Conservation (phyloP, 2,797 vertebrate genomes). For the Holocentrus rufus region DNA sequence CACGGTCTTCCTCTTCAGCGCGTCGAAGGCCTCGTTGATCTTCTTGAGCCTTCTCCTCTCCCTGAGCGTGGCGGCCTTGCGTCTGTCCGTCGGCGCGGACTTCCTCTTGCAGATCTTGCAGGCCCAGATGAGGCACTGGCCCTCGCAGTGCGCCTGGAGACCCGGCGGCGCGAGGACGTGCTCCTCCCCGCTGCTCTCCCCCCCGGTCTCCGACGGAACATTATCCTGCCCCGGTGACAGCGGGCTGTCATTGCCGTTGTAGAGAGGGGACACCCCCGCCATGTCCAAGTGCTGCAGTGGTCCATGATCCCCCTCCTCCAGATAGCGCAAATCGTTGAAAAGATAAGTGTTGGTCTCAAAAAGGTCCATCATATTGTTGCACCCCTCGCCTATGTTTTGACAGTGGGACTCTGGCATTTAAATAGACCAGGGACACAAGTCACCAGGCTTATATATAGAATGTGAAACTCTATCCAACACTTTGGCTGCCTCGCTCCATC, state of each 20-base stretch:
- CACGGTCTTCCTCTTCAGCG: conserved; percentile 93
- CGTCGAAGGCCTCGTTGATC: conserved; percentile 99
- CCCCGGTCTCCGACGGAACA: conserved; percentile 86
- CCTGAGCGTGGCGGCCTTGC: conserved; percentile 95
- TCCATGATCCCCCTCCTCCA: conserved; percentile 91
- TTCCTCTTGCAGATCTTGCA: conserved; percentile 98
- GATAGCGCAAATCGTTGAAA: conserved; percentile 88
- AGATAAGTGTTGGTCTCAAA: conserved; percentile 98
- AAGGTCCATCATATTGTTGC: conserved; percentile 99
- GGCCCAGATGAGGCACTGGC: conserved; percentile 97
- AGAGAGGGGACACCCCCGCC: conserved; percentile 91
- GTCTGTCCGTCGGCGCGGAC: conserved; percentile 92
- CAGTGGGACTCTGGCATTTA: conserved; percentile 92
- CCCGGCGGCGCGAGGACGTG: conserved; percentile 93
- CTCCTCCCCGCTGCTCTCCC: conserved; percentile 94
- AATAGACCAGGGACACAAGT: conserved; percentile 96
- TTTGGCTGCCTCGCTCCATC: conserved; percentile 90
- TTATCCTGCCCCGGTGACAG: conserved; percentile 89
- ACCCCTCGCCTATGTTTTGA: conserved; percentile 81
- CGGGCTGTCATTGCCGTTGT: conserved; percentile 88
- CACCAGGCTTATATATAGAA: conserved; percentile 95
- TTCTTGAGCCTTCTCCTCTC: conserved; percentile 95
- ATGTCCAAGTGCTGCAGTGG: conserved; percentile 91
- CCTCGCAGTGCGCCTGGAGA: conserved; percentile 91
- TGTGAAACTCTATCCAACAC: conserved; percentile 96